These are phyloP conservation scores for Cheilosia vernalis DNA, from an alignment of 2,888 invertebrate species.

Conservation along the genomic window DNA sequence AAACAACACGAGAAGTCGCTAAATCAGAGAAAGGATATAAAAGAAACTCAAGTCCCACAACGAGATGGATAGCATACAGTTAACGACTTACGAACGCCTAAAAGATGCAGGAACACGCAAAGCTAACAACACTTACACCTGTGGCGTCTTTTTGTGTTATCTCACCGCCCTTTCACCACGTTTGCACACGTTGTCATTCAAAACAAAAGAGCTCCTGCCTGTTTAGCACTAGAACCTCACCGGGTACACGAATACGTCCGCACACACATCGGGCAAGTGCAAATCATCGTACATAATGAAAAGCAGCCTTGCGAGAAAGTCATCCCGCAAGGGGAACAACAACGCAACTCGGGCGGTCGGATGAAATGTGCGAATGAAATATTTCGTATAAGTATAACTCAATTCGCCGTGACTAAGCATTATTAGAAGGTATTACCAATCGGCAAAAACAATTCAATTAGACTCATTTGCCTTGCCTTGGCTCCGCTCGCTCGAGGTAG, in stretches of 20 bases:
- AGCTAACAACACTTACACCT: constrained; percentile 23
- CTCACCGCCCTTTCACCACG: constrained; percentile 3
- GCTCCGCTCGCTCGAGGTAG: background rate
- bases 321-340: constrained; percentile 11
- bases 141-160: constrained; percentile 16
- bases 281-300: constrained; percentile 59
- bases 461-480: constrained; percentile 30
- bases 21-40: background rate
- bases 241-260: background rate
- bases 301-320: constrained; percentile 17
- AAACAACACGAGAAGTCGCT: too few relatives aligned
- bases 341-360: background rate
- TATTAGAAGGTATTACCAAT: constrained; percentile 57
- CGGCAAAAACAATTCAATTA: constrained; percentile 55
- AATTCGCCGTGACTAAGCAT: constrained; percentile 53
- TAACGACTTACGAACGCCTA: background rate
- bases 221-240: background rate
- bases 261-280: constrained; percentile 33
- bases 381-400: constrained; percentile 33
- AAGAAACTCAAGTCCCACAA: too few relatives aligned
- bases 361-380: constrained; percentile 45
- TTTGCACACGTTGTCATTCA: constrained; percentile 16
- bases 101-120: constrained; percentile 23
- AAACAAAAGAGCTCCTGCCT: constrained; percentile 15
- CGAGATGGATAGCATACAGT: background rate